phyloP scores from a whole-genome alignment of 2,888 invertebrate species.

The Drosophila fulvimacula region DNA sequence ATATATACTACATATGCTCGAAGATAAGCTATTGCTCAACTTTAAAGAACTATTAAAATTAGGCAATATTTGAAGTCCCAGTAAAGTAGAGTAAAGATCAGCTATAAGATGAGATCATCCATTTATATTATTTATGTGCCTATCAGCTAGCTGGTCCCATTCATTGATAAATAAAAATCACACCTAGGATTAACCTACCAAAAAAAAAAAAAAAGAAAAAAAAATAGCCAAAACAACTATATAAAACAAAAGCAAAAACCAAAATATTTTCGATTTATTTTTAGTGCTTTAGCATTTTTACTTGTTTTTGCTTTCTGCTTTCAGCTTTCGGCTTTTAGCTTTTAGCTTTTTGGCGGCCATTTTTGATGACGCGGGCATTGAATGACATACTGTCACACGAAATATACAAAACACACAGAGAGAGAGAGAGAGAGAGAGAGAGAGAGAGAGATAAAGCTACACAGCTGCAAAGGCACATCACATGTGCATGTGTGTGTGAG shows the following conservation, averaged over 20 bases:
- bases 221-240: conserved; percentile 23
- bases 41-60: conserved; percentile 24
- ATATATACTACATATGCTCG: too few relatives aligned
- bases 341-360: conserved; percentile 56
- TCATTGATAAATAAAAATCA: conserved; percentile 45
- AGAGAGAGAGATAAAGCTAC: conserved; percentile 1
- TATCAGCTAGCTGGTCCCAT: conserved; percentile 12
- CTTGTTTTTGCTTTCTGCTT: conserved; percentile 27
- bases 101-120: conserved; percentile 38
- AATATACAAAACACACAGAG: not conserved
- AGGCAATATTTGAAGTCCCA: conserved; percentile 25
- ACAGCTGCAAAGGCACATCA: conserved; percentile 9
- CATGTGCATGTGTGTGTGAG: conserved; percentile 33
- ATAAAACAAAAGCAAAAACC: conserved; percentile 3
- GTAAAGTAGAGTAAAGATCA: not conserved
- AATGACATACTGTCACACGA: conserved; percentile 45
- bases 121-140: conserved; percentile 17
- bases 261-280: conserved; percentile 34
- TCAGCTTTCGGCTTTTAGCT: conserved; percentile 7
- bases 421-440: not conserved
- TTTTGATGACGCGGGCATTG: conserved; percentile 63
- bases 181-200: conserved; percentile 28
- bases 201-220: too few relatives aligned
- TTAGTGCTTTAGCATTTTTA: conserved; percentile 38
- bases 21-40: not conserved